Evolutionary conservation across 2,797 vertebrate genomes (phyloP).

Genomic region (Acrossocheilus wenchowensis): DNA sequence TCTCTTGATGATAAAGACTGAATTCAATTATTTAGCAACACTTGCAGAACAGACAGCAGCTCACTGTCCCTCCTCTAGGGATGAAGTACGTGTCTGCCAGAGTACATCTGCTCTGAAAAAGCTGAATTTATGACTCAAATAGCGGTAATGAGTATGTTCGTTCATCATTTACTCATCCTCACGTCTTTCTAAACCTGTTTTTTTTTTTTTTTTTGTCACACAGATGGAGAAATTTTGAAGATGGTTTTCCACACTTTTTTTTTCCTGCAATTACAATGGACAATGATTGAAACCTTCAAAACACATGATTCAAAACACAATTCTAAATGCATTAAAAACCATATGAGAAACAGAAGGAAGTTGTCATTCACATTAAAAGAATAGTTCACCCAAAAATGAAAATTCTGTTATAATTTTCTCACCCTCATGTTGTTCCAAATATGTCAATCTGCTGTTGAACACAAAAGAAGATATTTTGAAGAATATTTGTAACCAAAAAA

Average conservation of each 20-base stretch:
- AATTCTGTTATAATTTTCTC: neutral
- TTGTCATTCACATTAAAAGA: neutral
- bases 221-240: neutral
- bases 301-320: neutral
- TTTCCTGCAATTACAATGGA: neutral
- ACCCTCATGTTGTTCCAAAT: neutral
- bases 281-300: neutral
- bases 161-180: neutral
- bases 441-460: neutral
- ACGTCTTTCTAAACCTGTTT: neutral
- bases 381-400: neutral
- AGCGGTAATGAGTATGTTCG: neutral
- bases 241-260: neutral
- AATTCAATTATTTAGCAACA: constrained; percentile 46
- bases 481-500: neutral
- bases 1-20: constrained; percentile 45
- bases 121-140: constrained; percentile 9
- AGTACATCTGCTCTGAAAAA: constrained; percentile 15
- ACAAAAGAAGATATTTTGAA: neutral
- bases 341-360: neutral
- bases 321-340: neutral
- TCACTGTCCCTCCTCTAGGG: constrained; percentile 9
- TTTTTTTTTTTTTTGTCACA: neutral
- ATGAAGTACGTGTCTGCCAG: neutral
- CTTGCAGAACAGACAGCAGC: constrained; percentile 50